These are phyloP conservation scores for Lymantria monacha DNA, from an alignment of 2,888 invertebrate genomes.

Conservation along the genomic window DNA sequence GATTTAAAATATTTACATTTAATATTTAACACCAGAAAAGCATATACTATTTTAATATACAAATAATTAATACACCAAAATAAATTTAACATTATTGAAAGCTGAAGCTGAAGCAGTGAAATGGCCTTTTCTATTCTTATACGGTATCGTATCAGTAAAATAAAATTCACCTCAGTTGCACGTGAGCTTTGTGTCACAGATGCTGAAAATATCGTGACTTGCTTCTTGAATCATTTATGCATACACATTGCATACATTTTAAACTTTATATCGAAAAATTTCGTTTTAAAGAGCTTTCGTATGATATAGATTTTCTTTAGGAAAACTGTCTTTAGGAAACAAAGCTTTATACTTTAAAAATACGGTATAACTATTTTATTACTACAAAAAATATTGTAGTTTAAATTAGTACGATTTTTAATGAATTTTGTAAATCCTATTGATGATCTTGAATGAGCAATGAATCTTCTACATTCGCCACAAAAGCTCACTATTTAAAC, in stretches of 20 bases:
- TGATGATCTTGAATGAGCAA: too few species aligned
- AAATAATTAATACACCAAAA: background rate
- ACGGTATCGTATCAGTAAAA: background rate
- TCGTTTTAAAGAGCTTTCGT: background rate
- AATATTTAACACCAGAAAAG: too few species aligned
- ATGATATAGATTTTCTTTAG: too few species aligned
- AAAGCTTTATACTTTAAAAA: too few species aligned
- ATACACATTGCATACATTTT: background rate
- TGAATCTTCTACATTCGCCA: too few species aligned
- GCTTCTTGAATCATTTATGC: background rate
- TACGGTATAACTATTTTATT: too few species aligned
- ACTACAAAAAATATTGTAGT: background rate
- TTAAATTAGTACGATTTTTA: too few species aligned
- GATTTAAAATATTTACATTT: too few species aligned
- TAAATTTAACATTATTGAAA: background rate
- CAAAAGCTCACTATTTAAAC: too few species aligned
- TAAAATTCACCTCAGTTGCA: slow-evolving; percentile 1
- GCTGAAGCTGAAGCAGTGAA: background rate
- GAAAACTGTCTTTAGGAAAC: too few species aligned
- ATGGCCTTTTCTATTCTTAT: background rate
- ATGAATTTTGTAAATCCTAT: too few species aligned
- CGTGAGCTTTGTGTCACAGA: slow-evolving; percentile 2
- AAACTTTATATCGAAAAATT: background rate
- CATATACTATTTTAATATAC: too few species aligned
- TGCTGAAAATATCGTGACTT: background rate